Percentiles rank a stretch among this genome's conserved stretches.
phyloP scores from a whole-genome alignment of 1,140 invertebrate genomes.

The Caenorhabditis inopinata region DNA sequence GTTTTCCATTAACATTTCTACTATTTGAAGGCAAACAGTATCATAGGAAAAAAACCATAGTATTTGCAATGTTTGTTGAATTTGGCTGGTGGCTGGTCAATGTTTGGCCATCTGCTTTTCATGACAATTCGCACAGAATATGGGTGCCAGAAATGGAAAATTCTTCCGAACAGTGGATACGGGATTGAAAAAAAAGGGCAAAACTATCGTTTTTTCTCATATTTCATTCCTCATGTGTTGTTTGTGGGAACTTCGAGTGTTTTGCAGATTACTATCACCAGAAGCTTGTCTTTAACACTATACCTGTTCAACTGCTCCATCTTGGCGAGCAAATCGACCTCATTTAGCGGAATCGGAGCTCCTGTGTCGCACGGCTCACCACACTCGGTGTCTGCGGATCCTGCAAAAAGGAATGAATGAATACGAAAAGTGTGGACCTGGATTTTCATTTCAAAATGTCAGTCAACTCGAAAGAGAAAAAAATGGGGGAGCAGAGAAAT shows the following conservation, averaged over 20 bases:
- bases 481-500: not conserved
- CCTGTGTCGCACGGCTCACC: constrained; percentile 52
- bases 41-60: not conserved
- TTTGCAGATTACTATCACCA: too few relatives aligned
- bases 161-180: too few relatives aligned
- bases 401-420: constrained; percentile 14
- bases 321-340: constrained; percentile 55
- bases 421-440: not conserved
- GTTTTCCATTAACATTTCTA: too few relatives aligned
- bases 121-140: not conserved
- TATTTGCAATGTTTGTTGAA: not conserved
- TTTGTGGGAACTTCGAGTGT: not conserved
- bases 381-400: constrained; percentile 55
- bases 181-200: not conserved
- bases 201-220: too few relatives aligned
- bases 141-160: not conserved
- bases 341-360: constrained; percentile 52
- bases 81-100: not conserved
- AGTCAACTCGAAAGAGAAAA: constrained; percentile 13
- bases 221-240: too few relatives aligned
- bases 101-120: constrained; percentile 26
- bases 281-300: too few relatives aligned
- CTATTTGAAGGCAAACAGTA: too few relatives aligned
- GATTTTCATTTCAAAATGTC: not conserved
- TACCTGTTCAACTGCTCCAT: constrained; percentile 65